Conservation (phyloP, 2,888 invertebrate species). For the Lasioglossum oenotherae region DNA sequence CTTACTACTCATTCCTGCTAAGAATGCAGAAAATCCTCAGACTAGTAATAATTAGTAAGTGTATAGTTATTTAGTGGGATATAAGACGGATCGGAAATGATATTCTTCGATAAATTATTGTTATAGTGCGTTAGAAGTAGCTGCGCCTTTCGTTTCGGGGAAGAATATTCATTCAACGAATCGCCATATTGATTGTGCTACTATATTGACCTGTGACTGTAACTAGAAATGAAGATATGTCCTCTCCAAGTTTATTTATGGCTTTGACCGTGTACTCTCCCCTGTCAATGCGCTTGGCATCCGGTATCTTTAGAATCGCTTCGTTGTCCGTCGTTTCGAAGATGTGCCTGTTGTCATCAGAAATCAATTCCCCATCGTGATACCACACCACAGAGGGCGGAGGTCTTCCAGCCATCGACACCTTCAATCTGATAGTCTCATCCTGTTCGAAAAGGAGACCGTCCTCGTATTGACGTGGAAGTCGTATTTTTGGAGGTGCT, state of each 20-base stretch:
- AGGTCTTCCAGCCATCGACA: slow-evolving; percentile 94
- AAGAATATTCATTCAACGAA: neutral
- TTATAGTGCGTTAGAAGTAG: neutral
- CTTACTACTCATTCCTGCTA: too few species aligned
- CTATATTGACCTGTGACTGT: slow-evolving; percentile 89
- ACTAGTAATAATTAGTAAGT: neutral
- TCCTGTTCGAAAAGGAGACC: slow-evolving; percentile 94
- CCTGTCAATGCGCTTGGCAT: slow-evolving; percentile 92
- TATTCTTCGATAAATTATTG: neutral
- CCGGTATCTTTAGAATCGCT: slow-evolving; percentile 91
- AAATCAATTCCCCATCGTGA: slow-evolving; percentile 90
- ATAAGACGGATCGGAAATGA: neutral
- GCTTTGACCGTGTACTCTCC: slow-evolving; percentile 95
- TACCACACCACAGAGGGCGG: slow-evolving; percentile 93
- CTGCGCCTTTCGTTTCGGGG: neutral
- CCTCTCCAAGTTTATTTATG: slow-evolving; percentile 93
- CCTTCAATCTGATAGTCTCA: slow-evolving; percentile 93
- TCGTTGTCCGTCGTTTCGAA: slow-evolving; percentile 86
- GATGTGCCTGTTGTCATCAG: slow-evolving; percentile 78
- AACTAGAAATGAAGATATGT: slow-evolving; percentile 91
- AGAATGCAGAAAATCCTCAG: neutral
- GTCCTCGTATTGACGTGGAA: slow-evolving; percentile 94
- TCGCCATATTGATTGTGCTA: neutral
- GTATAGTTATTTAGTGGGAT: neutral
- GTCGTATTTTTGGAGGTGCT: slow-evolving; percentile 93